A percentile compares a stretch with the other conserved stretches of the same genome.
phyloP scores from a whole-genome alignment of 2,797 vertebrate genomes.

The Spinibarbus caldwelli region DNA sequence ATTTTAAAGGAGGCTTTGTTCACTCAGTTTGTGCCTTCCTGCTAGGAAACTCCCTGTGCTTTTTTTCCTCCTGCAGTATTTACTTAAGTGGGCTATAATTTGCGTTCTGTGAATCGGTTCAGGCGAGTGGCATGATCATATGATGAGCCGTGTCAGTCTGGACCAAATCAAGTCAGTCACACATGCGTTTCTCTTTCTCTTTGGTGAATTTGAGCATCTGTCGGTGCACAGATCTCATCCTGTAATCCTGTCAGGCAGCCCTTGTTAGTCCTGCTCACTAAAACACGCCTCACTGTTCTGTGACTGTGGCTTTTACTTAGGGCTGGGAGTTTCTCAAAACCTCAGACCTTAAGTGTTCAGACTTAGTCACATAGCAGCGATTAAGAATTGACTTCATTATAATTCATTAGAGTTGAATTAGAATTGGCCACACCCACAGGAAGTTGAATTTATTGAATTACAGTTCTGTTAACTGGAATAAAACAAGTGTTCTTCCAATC shows the following conservation, averaged over 20 bases:
- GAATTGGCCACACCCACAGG: neutral
- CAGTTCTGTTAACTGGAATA: neutral
- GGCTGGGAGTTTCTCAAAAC: neutral
- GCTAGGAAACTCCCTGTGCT: conserved; percentile 59
- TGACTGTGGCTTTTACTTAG: neutral
- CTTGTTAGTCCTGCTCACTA: conserved; percentile 13
- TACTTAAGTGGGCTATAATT: conserved; percentile 56
- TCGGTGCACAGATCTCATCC: neutral
- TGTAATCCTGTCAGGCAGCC: conserved; percentile 15
- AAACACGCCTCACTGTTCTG: neutral
- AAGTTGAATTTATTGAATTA: neutral
- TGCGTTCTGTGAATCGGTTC: conserved; percentile 36
- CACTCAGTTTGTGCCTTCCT: conserved; percentile 54
- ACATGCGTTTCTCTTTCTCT: neutral
- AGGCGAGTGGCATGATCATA: conserved; percentile 41
- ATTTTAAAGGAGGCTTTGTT: conserved; percentile 60
- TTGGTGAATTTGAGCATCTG: neutral
- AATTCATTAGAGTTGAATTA: neutral
- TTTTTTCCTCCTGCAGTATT: conserved; percentile 40
- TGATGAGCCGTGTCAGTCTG: conserved; percentile 39
- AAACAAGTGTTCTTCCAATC: neutral
- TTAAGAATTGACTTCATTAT: neutral
- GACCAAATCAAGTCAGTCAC: conserved; percentile 16
- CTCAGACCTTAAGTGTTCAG: neutral
- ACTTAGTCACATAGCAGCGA: neutral